Conservation (phyloP, 2,888 invertebrate genomes). For the Rhabditoides inermis region DNA sequence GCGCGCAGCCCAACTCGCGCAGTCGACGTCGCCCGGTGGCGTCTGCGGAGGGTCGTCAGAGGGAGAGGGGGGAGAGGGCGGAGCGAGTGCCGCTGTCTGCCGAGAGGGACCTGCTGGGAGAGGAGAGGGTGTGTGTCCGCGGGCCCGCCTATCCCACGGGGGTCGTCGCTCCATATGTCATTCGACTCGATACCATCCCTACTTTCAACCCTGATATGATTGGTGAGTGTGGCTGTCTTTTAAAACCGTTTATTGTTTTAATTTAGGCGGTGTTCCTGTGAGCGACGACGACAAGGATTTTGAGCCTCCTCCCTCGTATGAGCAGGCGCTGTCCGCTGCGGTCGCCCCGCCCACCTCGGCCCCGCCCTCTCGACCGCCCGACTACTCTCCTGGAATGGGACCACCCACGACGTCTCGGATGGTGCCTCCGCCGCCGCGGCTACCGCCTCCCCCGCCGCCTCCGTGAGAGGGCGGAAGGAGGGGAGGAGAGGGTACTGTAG, state of each 20-base stretch:
- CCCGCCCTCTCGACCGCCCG: too few relatives aligned
- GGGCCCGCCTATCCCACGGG: slow-evolving; percentile 20
- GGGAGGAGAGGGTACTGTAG: too few relatives aligned
- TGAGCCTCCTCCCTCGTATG: slow-evolving; percentile 38
- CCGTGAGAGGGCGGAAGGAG: too few relatives aligned
- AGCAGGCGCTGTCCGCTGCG: slow-evolving; percentile 26
- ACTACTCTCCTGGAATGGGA: too few relatives aligned
- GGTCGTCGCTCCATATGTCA: slow-evolving; percentile 21
- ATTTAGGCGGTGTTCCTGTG: slow-evolving; percentile 23
- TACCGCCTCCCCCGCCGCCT: too few relatives aligned
- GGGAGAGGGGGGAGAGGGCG: neutral
- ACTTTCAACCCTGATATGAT: slow-evolving; percentile 35
- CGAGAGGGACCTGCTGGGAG: slow-evolving; percentile 5
- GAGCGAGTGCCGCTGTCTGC: slow-evolving; percentile 1
- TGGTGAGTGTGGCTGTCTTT: slow-evolving; percentile 7
- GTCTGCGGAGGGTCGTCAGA: too few relatives aligned
- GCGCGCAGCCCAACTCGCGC: neutral
- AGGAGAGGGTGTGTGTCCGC: slow-evolving; percentile 11
- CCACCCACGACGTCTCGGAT: too few relatives aligned
- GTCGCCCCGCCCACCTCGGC: slow-evolving; percentile 16
- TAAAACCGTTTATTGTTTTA: neutral
- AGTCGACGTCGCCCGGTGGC: neutral
- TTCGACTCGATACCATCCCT: slow-evolving; percentile 34
- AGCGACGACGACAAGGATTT: slow-evolving; percentile 6
- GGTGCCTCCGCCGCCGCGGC: too few relatives aligned